phyloP scores from a whole-genome alignment of 2,888 invertebrate species.

The Platycheirus albimanus region DNA sequence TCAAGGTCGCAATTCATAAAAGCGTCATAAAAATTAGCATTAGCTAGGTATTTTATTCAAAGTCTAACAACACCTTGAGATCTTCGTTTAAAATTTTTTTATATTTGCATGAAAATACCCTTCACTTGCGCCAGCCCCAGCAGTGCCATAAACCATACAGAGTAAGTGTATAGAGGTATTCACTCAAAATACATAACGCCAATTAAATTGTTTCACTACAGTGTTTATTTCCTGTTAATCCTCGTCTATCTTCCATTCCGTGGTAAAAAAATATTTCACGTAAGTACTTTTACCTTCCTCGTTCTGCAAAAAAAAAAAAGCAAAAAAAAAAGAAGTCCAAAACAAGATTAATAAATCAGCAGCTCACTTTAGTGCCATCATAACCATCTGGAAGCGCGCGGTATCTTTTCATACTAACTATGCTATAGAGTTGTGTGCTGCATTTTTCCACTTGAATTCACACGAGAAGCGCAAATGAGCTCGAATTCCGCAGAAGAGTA shows the following conservation, averaged over 20 bases:
- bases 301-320: conserved; percentile 19
- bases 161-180: conserved; percentile 19
- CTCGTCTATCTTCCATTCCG: conserved; percentile 15
- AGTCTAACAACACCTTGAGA: conserved; percentile 47
- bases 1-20: too few species aligned
- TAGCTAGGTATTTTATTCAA: conserved; percentile 11
- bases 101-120: conserved; percentile 36
- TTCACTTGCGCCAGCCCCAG: conserved; percentile 25
- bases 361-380: conserved; percentile 60
- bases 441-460: conserved; percentile 64
- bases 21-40: conserved; percentile 34
- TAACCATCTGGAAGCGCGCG: conserved; percentile 55
- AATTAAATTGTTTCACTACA: conserved; percentile 43
- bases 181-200: conserved; percentile 24
- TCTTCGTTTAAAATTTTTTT: conserved; percentile 19
- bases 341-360: conserved; percentile 59
- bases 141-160: conserved; percentile 5
- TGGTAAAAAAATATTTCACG: conserved; percentile 13
- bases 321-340: too few species aligned
- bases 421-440: conserved; percentile 8
- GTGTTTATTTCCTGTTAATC: conserved; percentile 17
- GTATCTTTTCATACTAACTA: conserved; percentile 49
- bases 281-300: conserved; percentile 19
- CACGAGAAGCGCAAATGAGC: conserved; percentile 61
- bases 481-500: conserved; percentile 42